Conservation (phyloP, 2,113 vertebrate species). For the Megaceryle torquata region DNA sequence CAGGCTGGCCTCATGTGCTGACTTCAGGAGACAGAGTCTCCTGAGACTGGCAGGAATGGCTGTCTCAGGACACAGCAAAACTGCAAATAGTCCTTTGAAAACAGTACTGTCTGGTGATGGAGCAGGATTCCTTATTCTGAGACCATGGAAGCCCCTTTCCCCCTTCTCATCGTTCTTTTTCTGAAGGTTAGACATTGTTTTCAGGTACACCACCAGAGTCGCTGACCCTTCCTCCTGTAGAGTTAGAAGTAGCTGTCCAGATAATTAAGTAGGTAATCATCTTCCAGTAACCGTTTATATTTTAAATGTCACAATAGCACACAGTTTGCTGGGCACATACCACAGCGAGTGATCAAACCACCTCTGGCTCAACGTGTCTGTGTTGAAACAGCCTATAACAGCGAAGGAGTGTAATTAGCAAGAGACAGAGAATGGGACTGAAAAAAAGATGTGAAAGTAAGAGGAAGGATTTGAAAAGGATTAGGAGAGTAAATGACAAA, state of each 20-base stretch:
- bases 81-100: not conserved
- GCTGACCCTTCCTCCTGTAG: not conserved
- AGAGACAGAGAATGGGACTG: conserved; percentile 1
- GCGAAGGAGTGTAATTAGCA: conserved; percentile 52
- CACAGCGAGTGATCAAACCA: conserved; percentile 10
- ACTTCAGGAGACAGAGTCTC: not conserved
- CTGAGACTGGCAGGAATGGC: not conserved
- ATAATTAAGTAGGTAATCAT: not conserved
- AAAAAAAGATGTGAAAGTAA: conserved; percentile 50
- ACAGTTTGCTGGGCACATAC: not conserved
- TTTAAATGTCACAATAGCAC: not conserved
- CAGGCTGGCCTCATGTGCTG: not conserved
- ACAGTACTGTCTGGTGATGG: not conserved
- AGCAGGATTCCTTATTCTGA: not conserved
- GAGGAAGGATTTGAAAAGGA: conserved; percentile 48
- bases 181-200: not conserved
- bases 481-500: conserved; percentile 51
- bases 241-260: not conserved
- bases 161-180: not conserved
- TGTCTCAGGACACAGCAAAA: not conserved
- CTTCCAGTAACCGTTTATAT: not conserved
- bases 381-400: conserved; percentile 1
- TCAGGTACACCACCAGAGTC: not conserved
- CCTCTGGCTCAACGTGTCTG: not conserved
- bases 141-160: not conserved